Base-by-base conservation (phyloP, 1,140 invertebrate species). In the Agrypnia vestita region DNA sequence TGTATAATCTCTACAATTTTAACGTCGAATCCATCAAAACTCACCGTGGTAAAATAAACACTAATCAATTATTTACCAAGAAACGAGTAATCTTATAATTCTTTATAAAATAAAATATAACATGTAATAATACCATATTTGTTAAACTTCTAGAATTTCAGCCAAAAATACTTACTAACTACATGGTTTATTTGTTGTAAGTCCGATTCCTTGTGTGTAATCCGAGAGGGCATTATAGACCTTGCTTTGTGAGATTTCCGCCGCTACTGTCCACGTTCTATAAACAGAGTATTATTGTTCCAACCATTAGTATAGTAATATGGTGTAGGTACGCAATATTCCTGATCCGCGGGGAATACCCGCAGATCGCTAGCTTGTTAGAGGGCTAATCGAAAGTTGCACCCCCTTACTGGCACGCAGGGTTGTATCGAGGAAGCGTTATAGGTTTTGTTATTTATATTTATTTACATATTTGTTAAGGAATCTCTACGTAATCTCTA, bases 301-400 rank as follows among this genome's bases (percentile, higher is more conserved):
- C 47, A 55, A 55, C 47, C 69, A 73, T 73, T 73, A 73, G 69
- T 55, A 55, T 21, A 73, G 69, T 73, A 55, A 73, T 73, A 73
- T 73, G 47, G 53, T 73, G 25, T 35, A 73, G 51, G 69, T 73
- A 55, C 69, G 69, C 69, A 73, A 73, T 73, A 73, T 53, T 73
- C 69, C 19, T n/a, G 35, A 73, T 73, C 69, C 69, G 8, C 49
- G 12, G 69, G 69, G 69, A 73, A 73, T 73, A 53, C 19, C 47
- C 69, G 25, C 47, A 73, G 69, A 73, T 73, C 69, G 69, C 69
- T 73, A 73, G 69, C 69, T 73, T 73, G 69, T 73, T 73, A 73
- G 69, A 73, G 69, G n/a, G 69, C 69, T 73, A 73, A 73, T 73
- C 69, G 69, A 73, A 73, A 73, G 69, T 73, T 72, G 17, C 47